Evolutionary conservation across 2,888 invertebrate genomes (phyloP), one percentile per base, ranked within the genome.

Genomic region (Dyspetes luteomarginatus): DNA sequence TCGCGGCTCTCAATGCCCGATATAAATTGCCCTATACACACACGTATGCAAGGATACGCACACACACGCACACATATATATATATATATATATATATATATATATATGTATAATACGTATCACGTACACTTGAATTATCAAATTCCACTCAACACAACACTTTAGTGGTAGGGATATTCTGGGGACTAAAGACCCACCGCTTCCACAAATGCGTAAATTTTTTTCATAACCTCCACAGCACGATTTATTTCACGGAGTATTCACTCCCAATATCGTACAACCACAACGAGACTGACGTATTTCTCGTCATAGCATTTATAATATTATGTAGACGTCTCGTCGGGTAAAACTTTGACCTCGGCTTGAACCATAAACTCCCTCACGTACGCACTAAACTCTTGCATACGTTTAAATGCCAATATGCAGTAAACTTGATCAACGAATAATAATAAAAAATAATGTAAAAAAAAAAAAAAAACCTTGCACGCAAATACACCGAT

Each of bases 261-360:
- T 56, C 48, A 73, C 68, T 52, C 67, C 74, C 58, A 56, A 72
- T 58, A 56, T 30, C 55, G 43, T 52, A 64, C 62, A 43, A 72
- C 36, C 26, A 3, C 62, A 30, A 67, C 71, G 62, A 68, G 17
- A 60, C 43, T 55, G 43, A 62, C 62, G 62, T 67, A 28, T 76
- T 79, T 67, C 72, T 64, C 82, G 68, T 76, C 82, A 82, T 77
- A 75, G 75, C 79, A 71, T 56, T n/a, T n/a, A n/a, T n/a, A n/a
- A n/a, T 72, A 9, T 9, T 41, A 24, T 52, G 9, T 7, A 9
- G 2, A 7, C 36, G 45, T 12, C 36, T 64, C 36, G 43, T 26
- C 26, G 12, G n/a, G n/a, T 4, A 48, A 41, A 30, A 36, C 12
- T n/a, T n/a, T n/a, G n/a, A 3, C 36, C 36, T 36, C 36, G 36